phyloP scores from a whole-genome alignment of 1,140 invertebrate genomes.

The Calephelis virginiensis region DNA sequence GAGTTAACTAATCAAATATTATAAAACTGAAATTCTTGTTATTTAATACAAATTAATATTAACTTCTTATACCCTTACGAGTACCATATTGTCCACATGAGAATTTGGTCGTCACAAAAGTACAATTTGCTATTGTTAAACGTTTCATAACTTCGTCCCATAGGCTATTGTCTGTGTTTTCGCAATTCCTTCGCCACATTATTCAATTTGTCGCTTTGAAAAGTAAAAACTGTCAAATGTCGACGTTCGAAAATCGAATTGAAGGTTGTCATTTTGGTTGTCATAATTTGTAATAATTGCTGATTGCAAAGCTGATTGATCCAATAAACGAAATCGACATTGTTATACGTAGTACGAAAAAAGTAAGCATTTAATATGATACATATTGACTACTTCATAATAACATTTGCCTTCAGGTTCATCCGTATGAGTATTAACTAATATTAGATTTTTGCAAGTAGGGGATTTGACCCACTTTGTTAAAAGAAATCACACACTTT shows the following conservation, averaged over 20 bases:
- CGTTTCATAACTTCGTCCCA: constrained; percentile 37
- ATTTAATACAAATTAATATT: neutral
- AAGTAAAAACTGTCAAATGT: constrained; percentile 21
- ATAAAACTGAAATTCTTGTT: no score
- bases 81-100: constrained; percentile 33
- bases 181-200: constrained; percentile 32
- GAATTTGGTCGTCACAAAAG: constrained; percentile 33
- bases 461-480: no score
- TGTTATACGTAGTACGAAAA: no score
- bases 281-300: constrained; percentile 8
- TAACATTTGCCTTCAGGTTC: no score
- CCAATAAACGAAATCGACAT: neutral
- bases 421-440: no score
- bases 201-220: constrained; percentile 31
- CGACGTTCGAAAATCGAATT: constrained; percentile 22
- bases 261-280: neutral
- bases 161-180: constrained; percentile 37
- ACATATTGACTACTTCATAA: no score
- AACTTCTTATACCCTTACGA: neutral
- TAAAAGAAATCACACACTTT: no score
- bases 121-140: constrained; percentile 34
- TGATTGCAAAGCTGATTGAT: neutral
- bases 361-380: no score
- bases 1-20: neutral
- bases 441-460: no score